A percentile compares a stretch with the other conserved stretches of the same genome.
Conservation (phyloP, 2,113 vertebrate genomes). For the Cairina moschata region DNA sequence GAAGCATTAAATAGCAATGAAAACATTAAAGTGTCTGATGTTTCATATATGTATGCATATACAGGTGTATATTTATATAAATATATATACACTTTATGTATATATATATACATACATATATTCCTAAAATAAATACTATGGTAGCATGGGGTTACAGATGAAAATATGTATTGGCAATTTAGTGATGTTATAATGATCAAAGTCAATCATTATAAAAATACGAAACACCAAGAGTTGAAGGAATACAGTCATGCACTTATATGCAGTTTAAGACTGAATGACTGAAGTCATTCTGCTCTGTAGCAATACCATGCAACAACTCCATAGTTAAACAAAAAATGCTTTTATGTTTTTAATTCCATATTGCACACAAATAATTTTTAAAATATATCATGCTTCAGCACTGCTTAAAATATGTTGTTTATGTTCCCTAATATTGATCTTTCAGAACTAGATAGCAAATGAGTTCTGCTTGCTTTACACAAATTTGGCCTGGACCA, state of each 20-base stretch:
- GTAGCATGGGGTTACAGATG: not conserved
- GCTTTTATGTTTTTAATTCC: not conserved
- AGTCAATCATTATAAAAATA: not conserved
- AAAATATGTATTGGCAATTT: not conserved
- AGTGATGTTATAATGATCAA: not conserved
- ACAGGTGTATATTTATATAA: not conserved
- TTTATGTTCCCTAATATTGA: not conserved
- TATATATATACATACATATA: not conserved
- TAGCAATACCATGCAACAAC: not conserved
- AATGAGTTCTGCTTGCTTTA: not conserved
- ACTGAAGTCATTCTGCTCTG: not conserved
- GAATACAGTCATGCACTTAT: not conserved
- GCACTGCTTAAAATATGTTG: not conserved
- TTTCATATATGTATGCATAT: not conserved
- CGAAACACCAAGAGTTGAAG: not conserved
- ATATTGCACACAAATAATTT: not conserved
- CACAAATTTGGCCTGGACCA: not conserved
- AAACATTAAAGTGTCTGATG: not conserved
- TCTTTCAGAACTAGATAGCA: not conserved
- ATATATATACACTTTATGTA: not conserved
- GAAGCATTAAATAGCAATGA: not conserved
- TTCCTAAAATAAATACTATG: not conserved
- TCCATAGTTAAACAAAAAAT: not conserved
- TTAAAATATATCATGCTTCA: not conserved
- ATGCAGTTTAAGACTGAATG: not conserved